Evolutionary conservation across 1,140 invertebrate genomes (phyloP), one percentile per base, ranked within the genome.

Genomic region (Drosophila jambulina): DNA sequence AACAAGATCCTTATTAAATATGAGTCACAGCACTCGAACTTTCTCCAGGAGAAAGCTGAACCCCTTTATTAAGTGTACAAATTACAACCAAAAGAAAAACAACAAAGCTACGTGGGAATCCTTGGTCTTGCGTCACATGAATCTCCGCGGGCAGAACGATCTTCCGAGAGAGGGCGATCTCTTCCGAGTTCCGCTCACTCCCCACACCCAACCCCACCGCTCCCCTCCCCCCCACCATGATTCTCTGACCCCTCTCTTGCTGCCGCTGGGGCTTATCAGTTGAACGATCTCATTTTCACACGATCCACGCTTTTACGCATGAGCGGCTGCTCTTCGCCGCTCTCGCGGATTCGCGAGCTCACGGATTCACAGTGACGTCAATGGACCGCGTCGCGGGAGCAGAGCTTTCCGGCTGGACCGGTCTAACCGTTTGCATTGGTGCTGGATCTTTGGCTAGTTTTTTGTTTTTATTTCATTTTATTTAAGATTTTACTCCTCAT

Each of bases 291-390:
- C 68, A 74, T 74, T 74, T 74, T 74, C 70, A 74, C 70, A 74
- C 70, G 70, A 72, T 74, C 69, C 70, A 75, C 48, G 57, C 71
- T 75, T 56, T 75, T 49, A 74, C 67, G 70, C 68, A 74, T 74
- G 53, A 77, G 40, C 75, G 27, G 38, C 53, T 42, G 62, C 49
- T 45, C 48, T 43, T 21, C 34, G 32, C 23, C 42, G 43, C 48
- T 42, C 68, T 54, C 63, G 2, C 48, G 12, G 27, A 51, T 13
- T 23, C 19, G 23, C 38, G 19, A 13, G 23, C 40, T 27, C 46
- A 25, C 29, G 19, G 23, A 29, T 21, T 25, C 43, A 38, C 40
- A 71, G 82, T 86, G 82, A 86, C 82, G 82, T 86, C 82, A 86
- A 86, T 86, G 82, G 78, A 34, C 10, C 21, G 21, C 19, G 13